phyloP scores from a whole-genome alignment of 35 echinoderm and acorn worm genomes.

The Holothuria glaberrima region DNA sequence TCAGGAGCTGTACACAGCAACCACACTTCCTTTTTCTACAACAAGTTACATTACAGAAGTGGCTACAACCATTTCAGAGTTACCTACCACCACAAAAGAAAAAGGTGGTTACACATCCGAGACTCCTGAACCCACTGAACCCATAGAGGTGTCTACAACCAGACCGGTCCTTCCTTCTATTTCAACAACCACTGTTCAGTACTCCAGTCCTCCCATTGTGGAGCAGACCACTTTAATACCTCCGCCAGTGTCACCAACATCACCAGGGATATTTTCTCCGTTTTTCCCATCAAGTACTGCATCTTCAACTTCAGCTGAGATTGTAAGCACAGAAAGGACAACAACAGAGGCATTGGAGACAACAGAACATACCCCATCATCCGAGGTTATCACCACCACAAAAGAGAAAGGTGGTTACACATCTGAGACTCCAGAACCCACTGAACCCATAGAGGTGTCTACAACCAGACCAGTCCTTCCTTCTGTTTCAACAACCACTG shows the following conservation, averaged over 20 bases:
- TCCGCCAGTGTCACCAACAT: conserved; percentile 4
- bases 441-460: background rate
- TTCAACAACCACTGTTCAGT: conserved; percentile 2
- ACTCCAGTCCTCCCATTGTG: conserved; percentile 7
- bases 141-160: background rate
- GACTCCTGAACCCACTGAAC: background rate
- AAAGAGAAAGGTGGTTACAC: conserved; percentile 27
- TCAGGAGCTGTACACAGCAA: conserved; percentile 2
- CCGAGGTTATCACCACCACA: background rate
- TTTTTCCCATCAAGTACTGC: background rate
- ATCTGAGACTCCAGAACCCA: background rate
- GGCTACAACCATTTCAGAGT: background rate
- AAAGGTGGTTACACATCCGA: conserved; percentile 23
- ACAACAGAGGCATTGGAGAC: background rate
- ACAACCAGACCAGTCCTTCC: conserved; percentile 13
- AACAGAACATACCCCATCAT: background rate
- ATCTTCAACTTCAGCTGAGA: background rate
- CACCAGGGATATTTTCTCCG: conserved; percentile 36
- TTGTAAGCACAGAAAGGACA: background rate
- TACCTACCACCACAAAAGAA: background rate
- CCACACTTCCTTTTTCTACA: background rate
- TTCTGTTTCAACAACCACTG: conserved; percentile 4
- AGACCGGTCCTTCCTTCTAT: conserved; percentile 28
- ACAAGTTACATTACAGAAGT: background rate
- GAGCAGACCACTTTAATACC: background rate